A percentile compares a stretch with the other conserved stretches of the same genome.
Conservation (phyloP, 1,140 invertebrate genomes). For the Papilio machaon region DNA sequence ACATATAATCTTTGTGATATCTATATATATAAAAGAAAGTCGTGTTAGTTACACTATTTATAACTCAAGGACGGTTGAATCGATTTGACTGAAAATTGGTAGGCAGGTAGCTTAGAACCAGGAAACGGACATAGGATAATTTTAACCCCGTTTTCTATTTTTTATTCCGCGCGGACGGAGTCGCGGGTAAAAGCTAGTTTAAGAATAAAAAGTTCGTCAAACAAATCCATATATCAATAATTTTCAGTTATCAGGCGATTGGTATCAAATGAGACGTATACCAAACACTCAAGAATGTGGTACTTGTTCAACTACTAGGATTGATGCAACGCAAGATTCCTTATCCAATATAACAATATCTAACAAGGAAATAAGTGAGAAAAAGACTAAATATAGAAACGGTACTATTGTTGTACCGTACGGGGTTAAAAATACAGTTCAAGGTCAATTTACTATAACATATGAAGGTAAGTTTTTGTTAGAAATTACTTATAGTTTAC, state of each 20-base stretch:
- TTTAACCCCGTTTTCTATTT: too few relatives aligned
- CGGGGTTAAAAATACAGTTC: neutral
- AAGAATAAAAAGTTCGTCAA: neutral
- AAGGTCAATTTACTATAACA: conserved; percentile 14
- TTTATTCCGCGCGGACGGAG: too few relatives aligned
- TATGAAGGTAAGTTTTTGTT: neutral
- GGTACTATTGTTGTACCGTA: conserved; percentile 5
- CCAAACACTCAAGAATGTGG: conserved; percentile 28
- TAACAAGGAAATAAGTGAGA: conserved; percentile 17
- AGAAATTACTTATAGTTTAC: neutral
- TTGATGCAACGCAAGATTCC: neutral
- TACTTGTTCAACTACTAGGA: conserved; percentile 5
- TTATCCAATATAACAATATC: conserved; percentile 24
- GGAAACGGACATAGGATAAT: too few relatives aligned
- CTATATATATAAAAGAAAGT: too few relatives aligned
- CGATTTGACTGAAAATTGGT: too few relatives aligned
- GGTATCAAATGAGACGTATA: conserved; percentile 30
- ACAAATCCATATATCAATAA: neutral
- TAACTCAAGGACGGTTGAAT: too few relatives aligned
- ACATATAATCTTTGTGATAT: too few relatives aligned
- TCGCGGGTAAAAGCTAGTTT: too few relatives aligned
- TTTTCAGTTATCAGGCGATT: conserved; percentile 32
- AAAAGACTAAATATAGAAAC: neutral
- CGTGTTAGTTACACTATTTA: too few relatives aligned
- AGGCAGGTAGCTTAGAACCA: too few relatives aligned